Evolutionary conservation across 2,113 vertebrate genomes (phyloP).

Genomic region (Eonycteris spelaea): DNA sequence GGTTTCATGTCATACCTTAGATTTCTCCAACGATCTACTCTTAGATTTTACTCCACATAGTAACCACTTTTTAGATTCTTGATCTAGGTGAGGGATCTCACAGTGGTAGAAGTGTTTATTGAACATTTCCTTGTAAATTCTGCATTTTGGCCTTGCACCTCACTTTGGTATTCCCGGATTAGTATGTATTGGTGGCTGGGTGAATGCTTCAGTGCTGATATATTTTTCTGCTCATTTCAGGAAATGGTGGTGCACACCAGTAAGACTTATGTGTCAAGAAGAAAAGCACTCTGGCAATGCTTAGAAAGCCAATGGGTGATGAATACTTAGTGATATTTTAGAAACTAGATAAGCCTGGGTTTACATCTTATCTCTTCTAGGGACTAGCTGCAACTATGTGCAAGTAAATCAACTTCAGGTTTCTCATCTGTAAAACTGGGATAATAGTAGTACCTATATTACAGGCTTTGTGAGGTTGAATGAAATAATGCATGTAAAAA

Average conservation of each 20-base stretch:
- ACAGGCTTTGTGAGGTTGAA: background rate
- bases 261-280: background rate
- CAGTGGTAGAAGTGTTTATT: background rate
- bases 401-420: background rate
- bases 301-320: background rate
- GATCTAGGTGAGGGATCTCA: background rate
- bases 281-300: background rate
- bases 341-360: background rate
- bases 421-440: background rate
- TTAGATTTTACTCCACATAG: background rate
- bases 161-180: background rate
- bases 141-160: background rate
- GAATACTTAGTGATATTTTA: background rate
- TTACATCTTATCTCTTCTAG: background rate
- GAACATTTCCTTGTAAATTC: background rate
- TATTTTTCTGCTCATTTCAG: background rate
- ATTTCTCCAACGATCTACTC: background rate
- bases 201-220: background rate
- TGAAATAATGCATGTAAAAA: background rate
- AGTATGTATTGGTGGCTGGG: background rate
- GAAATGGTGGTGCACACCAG: background rate
- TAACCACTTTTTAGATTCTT: background rate
- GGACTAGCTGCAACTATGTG: background rate
- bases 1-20: background rate
- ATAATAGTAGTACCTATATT: background rate